Evolutionary conservation across 2,797 vertebrate species (phyloP).

Genomic region (Chanos chanos): DNA sequence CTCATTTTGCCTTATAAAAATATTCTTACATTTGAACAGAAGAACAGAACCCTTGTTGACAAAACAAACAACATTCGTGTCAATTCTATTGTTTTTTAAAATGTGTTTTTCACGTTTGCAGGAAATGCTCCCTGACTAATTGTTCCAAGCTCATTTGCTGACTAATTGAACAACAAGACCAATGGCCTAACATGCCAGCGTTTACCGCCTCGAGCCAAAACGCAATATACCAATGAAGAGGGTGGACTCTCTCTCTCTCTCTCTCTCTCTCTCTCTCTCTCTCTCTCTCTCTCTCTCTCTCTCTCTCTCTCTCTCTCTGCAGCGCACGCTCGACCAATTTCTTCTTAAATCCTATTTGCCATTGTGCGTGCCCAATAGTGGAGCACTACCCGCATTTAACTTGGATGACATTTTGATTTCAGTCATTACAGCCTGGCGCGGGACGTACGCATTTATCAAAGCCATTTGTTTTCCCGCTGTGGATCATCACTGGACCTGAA

Average conservation of each 20-base stretch:
- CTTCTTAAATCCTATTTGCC: constrained; percentile 83
- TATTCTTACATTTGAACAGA: too few relatives aligned
- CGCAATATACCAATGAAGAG: too few relatives aligned
- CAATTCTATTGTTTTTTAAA: neutral
- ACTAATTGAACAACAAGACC: constrained; percentile 86
- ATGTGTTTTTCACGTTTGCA: too few relatives aligned
- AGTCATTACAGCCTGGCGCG: constrained; percentile 78
- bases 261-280: neutral
- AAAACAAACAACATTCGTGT: too few relatives aligned
- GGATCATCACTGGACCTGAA: constrained; percentile 28
- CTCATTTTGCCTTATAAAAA: too few relatives aligned
- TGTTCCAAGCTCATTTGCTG: constrained; percentile 71
- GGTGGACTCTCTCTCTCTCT: constrained; percentile 42
- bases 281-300: constrained; percentile 55
- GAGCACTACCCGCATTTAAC: constrained; percentile 78
- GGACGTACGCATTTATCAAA: constrained; percentile 70
- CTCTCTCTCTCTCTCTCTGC: constrained; percentile 29
- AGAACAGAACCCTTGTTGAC: too few relatives aligned
- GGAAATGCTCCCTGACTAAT: constrained; percentile 55
- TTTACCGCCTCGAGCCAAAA: too few relatives aligned
- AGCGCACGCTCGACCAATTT: too few relatives aligned
- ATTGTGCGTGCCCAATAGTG: constrained; percentile 79
- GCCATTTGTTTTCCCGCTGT: constrained; percentile 21
- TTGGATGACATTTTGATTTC: constrained; percentile 81
- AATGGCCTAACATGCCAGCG: constrained; percentile 75